Conservation (phyloP, 2,113 vertebrate species). For the Chrysemys picta region DNA sequence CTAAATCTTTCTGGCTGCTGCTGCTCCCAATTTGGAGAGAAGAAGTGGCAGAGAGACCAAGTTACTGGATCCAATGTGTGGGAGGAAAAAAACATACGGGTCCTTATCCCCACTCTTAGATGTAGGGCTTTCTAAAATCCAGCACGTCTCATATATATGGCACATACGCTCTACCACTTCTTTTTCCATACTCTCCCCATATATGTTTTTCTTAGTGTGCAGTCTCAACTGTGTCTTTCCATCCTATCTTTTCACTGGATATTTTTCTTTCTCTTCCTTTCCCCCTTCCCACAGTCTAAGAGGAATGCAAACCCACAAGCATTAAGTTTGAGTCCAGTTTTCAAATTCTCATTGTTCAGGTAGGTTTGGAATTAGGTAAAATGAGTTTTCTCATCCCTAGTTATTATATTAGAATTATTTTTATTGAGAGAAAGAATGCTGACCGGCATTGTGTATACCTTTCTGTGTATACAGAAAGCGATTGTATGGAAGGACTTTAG, state of each 20-base stretch:
- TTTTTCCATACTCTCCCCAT: not conserved
- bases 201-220: slow-evolving; percentile 33
- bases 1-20: not conserved
- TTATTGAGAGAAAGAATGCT: not conserved
- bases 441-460: not conserved
- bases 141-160: not conserved
- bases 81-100: not conserved
- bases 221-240: slow-evolving; percentile 14
- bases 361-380: not conserved
- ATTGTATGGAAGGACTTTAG: not conserved
- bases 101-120: not conserved
- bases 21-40: not conserved
- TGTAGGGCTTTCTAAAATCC: slow-evolving; percentile 13
- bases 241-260: not conserved
- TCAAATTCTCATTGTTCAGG: not conserved
- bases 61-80: not conserved
- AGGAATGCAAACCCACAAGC: not conserved
- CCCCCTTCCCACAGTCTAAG: not conserved
- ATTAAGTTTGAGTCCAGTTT: not conserved
- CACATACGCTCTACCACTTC: not conserved
- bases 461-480: not conserved
- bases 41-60: not conserved
- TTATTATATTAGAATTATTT: not conserved
- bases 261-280: slow-evolving; percentile 27
- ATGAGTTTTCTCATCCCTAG: not conserved